Evolutionary conservation across 2,797 vertebrate species (phyloP), one percentile per base, ranked within the genome.

Genomic region (Acipenser oxyrinchus): DNA sequence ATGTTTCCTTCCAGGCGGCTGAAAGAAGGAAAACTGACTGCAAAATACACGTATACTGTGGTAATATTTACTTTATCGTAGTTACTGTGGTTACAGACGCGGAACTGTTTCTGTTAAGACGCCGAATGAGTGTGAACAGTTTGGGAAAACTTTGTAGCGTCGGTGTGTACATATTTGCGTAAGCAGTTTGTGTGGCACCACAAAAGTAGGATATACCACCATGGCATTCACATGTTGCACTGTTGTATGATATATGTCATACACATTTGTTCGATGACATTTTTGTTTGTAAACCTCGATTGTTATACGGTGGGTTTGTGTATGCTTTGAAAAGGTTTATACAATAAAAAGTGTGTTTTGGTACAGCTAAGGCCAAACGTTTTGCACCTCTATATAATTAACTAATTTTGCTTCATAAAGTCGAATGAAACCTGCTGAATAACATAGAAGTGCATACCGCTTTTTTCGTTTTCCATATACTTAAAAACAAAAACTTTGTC

Each of bases 41-140:
- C 86, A 52, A 90, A 90, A 81, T 90, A 90, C 74, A 81, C 84
- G 15, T 81, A 80, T 77, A 87, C 51, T 88, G 86, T 70, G 89
- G 88, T 69, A 57, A 58, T 66, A 6, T 69, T 69, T 13, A 62
- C 63, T 66, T 7, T 53, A n/a, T 66, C 37, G 49, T 59, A 7
- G 8, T 69, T 72, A 18, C 52, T 10, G 66, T 63, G 64, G 73
- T 51, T 13, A 65, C 13, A 68, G 57, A 68, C 51, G 62, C 71
- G 64, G 70, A 37, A 5, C 0, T 37, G 37, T 37, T 37, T 37
- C 51, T 48, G 51, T 6, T 62, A 7, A 18, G 1, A 48, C 48
- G 51, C 18, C 52, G 13, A 62, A 15, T 10, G 51, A 12, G 62
- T 57, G 68, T n/a, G 3, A 62, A 8, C 18, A 49, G 51, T 62